Conservation (phyloP, 2,888 invertebrate species). For the Poecilus cupreus region DNA sequence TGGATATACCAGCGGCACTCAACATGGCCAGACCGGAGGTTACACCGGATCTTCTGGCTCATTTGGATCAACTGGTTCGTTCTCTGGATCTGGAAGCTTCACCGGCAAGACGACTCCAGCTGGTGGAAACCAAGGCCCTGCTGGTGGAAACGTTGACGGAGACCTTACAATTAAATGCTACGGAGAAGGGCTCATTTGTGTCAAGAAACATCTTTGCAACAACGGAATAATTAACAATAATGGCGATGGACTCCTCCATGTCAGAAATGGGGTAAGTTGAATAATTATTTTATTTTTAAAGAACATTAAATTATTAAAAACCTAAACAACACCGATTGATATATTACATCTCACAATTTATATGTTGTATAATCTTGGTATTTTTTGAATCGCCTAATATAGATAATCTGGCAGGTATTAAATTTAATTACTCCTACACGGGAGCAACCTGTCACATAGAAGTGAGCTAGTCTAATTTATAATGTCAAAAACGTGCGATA, state of each 20-base stretch:
- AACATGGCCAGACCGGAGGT: not conserved
- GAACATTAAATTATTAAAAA: not conserved
- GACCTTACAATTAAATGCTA: conserved; percentile 76
- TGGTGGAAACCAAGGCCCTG: conserved; percentile 70
- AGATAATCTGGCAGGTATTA: no score
- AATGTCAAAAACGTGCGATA: not conserved
- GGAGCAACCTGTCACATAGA: not conserved
- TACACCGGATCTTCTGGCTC: conserved; percentile 45
- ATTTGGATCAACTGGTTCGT: conserved; percentile 13
- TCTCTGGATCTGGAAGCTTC: conserved; percentile 46
- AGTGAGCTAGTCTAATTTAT: not conserved
- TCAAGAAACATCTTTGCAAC: conserved; percentile 76
- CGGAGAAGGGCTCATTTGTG: conserved; percentile 78
- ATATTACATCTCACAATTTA: no score
- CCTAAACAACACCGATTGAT: no score
- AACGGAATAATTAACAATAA: conserved; percentile 77
- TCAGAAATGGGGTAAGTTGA: conserved; percentile 75
- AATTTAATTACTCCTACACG: not conserved
- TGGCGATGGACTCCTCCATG: conserved; percentile 73
- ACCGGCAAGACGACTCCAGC: conserved; percentile 70
- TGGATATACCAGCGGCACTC: conserved; percentile 4
- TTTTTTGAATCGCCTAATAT: no score
- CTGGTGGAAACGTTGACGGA: no score
- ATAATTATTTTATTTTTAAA: not conserved
- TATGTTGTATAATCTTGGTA: no score